These are phyloP conservation scores for Philereme transversata DNA, from an alignment of 2,888 invertebrate genomes.

Conservation along the genomic window DNA sequence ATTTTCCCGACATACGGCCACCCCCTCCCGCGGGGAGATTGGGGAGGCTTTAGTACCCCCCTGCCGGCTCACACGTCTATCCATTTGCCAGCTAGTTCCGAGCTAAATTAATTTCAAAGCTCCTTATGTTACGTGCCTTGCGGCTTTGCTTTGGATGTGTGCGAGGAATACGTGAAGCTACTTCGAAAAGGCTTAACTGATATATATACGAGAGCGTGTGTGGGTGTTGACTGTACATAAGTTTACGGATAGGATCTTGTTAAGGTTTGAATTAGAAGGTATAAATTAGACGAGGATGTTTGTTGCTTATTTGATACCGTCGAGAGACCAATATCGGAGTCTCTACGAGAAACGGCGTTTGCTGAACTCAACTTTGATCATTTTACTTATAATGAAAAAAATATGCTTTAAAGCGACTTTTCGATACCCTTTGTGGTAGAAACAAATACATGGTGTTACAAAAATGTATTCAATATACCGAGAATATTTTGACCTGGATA, in stretches of 20 bases:
- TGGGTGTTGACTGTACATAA: constrained; percentile 55
- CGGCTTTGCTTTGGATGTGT: constrained; percentile 77
- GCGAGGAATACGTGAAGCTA: constrained; percentile 64
- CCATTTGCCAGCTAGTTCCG: constrained; percentile 85
- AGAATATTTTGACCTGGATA: constrained; percentile 37
- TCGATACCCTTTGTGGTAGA: too few species aligned
- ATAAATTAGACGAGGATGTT: constrained; percentile 72
- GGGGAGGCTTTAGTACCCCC: constrained; percentile 51
- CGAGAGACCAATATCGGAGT: constrained; percentile 15
- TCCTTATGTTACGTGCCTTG: constrained; percentile 85
- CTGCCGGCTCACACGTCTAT: constrained; percentile 80
- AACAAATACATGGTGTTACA: too few species aligned
- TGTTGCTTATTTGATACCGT: constrained; percentile 34
- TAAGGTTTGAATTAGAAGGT: constrained; percentile 78
- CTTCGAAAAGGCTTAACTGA: constrained; percentile 79
- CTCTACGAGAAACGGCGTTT: background rate
- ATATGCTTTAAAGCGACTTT: too few species aligned
- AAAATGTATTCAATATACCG: constrained; percentile 6
- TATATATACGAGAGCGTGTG: constrained; percentile 55
- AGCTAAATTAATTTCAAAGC: constrained; percentile 85
- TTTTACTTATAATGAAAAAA: too few species aligned
- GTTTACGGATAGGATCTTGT: constrained; percentile 76
- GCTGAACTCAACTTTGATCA: too few species aligned
- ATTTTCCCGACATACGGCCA: constrained; percentile 69
- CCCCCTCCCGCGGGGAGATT: constrained; percentile 43